Evolutionary conservation across 2,113 vertebrate species (phyloP), one percentile per base, ranked within the genome.

Genomic region (Sula dactylatra): DNA sequence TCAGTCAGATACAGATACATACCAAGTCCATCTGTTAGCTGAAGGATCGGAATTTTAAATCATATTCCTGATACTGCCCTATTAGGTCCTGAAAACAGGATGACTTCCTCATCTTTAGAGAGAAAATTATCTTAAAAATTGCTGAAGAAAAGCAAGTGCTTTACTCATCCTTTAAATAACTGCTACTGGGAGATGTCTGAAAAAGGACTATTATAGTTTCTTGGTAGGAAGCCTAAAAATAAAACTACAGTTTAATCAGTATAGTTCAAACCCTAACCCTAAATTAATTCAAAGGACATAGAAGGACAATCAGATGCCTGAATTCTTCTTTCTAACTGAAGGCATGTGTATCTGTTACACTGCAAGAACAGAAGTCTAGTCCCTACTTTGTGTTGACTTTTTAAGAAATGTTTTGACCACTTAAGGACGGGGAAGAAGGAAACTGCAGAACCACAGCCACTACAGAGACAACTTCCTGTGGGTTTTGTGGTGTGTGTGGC

Each of bases 381-480:
- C 91, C 88, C 90, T 88, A 22, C 52, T 85, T 86, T 42, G 49
- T 52, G 67, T 94, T 90, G 69, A 95, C 81, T 96, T 97, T 92
- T 95, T 94, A 96, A 91, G 85, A 97, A 94, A 61, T 61, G 44
- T 89, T 94, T 97, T 92, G 47, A 97, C 93, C 88, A 72, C 82
- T 92, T 85, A 77, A 88, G 96, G 82, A 86, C 20, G 80, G 58
- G 40, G 72, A 92, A 97, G 93, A 58, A 95, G 98, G 98, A 98
- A 98, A 94, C 93, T 87, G n/a, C 86, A 90, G 88, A 98, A 98
- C 98, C 97, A 4, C 98, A 98, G 89, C 78, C 78, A 87, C 97
- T 94, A 94, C 62, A 93, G 81, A 97, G 81, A 98, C 90, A 95
- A 96, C 97, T 98, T 98, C 98, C 98, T 98, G 98, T 98, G 98